Evolutionary conservation across 1,140 invertebrate species (phyloP), one percentile per base, ranked within the genome.

Genomic region (Tetranychus urticae): DNA sequence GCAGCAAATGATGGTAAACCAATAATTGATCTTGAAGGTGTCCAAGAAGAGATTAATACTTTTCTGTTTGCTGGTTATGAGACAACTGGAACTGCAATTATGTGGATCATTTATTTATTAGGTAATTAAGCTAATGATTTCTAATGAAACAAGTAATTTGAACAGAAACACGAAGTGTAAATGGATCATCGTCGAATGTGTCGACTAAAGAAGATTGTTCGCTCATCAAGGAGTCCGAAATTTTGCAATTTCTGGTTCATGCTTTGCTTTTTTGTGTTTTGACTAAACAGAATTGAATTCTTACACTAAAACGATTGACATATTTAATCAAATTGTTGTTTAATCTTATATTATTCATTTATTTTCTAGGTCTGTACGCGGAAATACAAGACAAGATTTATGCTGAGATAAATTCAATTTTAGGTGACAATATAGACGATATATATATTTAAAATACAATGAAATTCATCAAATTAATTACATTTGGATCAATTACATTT

Each of bases 1-100:
- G 34, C 66, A 36, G 36, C 67, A 37, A 85, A 66, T 31, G 48
- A 64, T 34, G 69, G 68, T 42, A 65, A 67, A 48, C 73, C 77
- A 59, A 79, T 76, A 6, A 71, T 73, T 12, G 70, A 73, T 6
- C 70, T 85, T 12, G 75, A 78, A 56, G 79, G 83, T 67, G 83
- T 88, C 52, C 74, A 81, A 56, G 84, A 87, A 69, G 85, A 88
- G 75, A 84, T 86, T 23, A 84, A 86, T 23, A 23, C 23, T 23
- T 23, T 23, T 23, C 23, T 80, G 76, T 79, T 79, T 71, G 78
- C 77, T 55, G 65, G 67, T 13, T 67, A 68, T 57, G 67, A n/a
- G n/a, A n/a, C n/a, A n/a, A n/a, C n/a, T n/a, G n/a, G n/a, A n/a
- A n/a, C n/a, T n/a, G n/a, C n/a, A n/a, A n/a, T n/a, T n/a, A n/a